Base-by-base conservation (phyloP, 2,797 vertebrate species). In the Lepilemur ruficaudatus region DNA sequence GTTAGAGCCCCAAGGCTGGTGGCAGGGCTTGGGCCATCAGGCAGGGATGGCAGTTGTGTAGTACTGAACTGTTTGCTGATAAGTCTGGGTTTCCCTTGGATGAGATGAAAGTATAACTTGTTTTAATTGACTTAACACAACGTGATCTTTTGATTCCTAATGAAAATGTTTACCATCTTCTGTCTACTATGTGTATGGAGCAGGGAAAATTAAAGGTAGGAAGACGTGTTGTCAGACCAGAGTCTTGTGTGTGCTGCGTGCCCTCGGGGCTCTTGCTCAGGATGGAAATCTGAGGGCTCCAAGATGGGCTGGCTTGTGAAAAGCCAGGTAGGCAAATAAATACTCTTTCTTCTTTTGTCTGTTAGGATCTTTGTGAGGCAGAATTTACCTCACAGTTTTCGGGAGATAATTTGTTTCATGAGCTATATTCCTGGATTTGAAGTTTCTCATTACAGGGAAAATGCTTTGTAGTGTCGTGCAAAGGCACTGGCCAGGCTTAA, bases 371-470 rank as follows among this genome's bases (percentile, higher is more conserved):
- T 89, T 80, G 30, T 81, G 92, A 90, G 67, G 65, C 23, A n/a
- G 75, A 72, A 81, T 89, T 84, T 83, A 50, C n/a, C 73, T 92
- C 1, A 6, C 35, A 52, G 63, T 65, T 69, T 91, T 84, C 41
- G 84, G 57, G 57, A 76, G 22, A 11, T 81, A 15, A 55, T 85
- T 80, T 72, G 67, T 88, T 86, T 82, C 43, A 35, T n/a, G 55
- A 69, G 41, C 55, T 30, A 0, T 25, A 13, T 75, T 93, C 67
- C 18, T 86, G 38, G 5, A 80, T 52, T 83, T 92, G 55, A 91
- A 76, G 32, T 59, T 89, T 89, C 90, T 63, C 23, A 75, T 80
- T 82, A 25, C n/a, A 80, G 63, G 88, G 80, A 80, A 48, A 61
- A n/a, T n/a, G 25, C 61, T 81, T 76, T 65, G 32, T 32, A 35